A percentile compares a stretch with the other conserved stretches of the same genome.
Conservation (phyloP, 2,797 vertebrate species). For the Gymnoscopelus braueri region DNA sequence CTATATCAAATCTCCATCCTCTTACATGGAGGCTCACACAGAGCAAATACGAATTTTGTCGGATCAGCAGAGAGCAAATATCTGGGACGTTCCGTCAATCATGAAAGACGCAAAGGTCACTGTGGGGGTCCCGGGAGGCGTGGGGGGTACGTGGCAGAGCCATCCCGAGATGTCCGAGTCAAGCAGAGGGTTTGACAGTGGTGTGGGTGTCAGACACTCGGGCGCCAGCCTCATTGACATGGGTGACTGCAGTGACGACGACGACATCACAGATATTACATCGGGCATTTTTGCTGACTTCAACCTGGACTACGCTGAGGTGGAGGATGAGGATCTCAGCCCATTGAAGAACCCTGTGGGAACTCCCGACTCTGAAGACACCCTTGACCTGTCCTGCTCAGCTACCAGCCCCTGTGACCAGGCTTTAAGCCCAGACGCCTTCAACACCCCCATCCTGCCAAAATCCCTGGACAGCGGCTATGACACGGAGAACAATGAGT, state of each 20-base stretch:
- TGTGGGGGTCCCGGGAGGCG: constrained; percentile 44
- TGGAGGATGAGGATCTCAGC: constrained; percentile 77
- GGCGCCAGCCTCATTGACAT: constrained; percentile 73
- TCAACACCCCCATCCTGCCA: constrained; percentile 79
- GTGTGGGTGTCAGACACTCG: constrained; percentile 66
- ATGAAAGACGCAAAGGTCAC: constrained; percentile 43
- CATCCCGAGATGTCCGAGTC: constrained; percentile 73
- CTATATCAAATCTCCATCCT: constrained; percentile 56
- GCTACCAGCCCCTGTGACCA: constrained; percentile 80
- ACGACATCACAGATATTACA: constrained; percentile 84
- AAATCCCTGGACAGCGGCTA: constrained; percentile 96
- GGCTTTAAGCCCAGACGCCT: constrained; percentile 79
- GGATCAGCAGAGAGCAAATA: constrained; percentile 55
- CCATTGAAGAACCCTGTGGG: constrained; percentile 83
- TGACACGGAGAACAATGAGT: constrained; percentile 97
- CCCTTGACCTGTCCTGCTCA: constrained; percentile 84
- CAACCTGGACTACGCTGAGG: constrained; percentile 80
- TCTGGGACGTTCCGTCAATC: constrained; percentile 56
- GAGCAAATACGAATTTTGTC: constrained; percentile 41
- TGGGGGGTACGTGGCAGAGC: constrained; percentile 62
- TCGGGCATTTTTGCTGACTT: constrained; percentile 85
- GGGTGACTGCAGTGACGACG: constrained; percentile 86
- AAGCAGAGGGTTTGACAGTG: constrained; percentile 34
- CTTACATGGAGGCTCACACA: constrained; percentile 55
- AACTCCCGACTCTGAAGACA: constrained; percentile 82